Conservation (phyloP, 2,797 vertebrate species). For the Holocentrus rufus region DNA sequence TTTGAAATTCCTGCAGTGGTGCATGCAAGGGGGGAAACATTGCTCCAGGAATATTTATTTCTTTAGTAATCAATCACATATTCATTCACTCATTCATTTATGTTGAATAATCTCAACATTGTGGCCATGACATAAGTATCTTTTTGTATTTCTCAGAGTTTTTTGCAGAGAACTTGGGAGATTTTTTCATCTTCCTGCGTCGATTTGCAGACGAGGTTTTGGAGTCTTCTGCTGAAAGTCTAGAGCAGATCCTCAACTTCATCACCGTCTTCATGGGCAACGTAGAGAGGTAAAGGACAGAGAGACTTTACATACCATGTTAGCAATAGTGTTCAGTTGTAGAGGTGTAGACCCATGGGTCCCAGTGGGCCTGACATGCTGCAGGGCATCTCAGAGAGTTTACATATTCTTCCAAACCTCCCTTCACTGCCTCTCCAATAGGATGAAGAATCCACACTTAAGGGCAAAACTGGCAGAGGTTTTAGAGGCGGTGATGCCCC, state of each 20-base stretch:
- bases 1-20: slow-evolving; percentile 16
- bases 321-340: background rate
- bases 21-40: background rate
- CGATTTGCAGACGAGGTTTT: slow-evolving; percentile 94
- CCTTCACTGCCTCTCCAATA: slow-evolving; percentile 55
- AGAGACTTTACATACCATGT: background rate
- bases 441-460: slow-evolving; percentile 98
- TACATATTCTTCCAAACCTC: background rate
- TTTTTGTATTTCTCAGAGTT: slow-evolving; percentile 85
- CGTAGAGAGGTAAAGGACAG: slow-evolving; percentile 87
- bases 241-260: slow-evolving; percentile 94
- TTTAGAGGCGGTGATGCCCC: slow-evolving; percentile 97
- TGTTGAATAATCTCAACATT: slow-evolving; percentile 19
- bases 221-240: slow-evolving; percentile 90
- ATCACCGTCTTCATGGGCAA: slow-evolving; percentile 96
- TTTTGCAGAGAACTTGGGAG: slow-evolving; percentile 96
- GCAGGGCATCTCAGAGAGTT: background rate
- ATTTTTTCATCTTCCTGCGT: slow-evolving; percentile 97
- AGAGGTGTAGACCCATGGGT: background rate
- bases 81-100: slow-evolving; percentile 4
- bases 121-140: slow-evolving; percentile 11
- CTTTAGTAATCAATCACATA: background rate
- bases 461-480: slow-evolving; percentile 97
- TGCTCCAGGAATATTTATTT: background rate
- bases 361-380: background rate